Evolutionary conservation across 2,113 vertebrate species (phyloP).

Genomic region (Alethe castanea): DNA sequence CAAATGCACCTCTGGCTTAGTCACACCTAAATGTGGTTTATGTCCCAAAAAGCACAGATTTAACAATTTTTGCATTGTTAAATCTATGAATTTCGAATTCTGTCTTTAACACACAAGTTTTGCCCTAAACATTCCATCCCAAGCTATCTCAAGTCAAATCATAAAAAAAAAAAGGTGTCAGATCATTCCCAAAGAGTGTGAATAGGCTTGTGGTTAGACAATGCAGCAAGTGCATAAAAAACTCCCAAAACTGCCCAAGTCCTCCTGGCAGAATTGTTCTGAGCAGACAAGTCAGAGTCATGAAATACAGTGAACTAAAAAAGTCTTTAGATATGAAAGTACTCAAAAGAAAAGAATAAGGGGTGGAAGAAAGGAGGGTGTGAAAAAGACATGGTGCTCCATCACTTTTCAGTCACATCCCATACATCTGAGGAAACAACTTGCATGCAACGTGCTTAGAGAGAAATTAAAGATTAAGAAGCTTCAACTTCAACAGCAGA

Average conservation of each 20-base stretch:
- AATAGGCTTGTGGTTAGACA: neutral
- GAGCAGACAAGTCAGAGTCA: neutral
- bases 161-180: neutral
- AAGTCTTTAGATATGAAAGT: neutral
- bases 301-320: neutral
- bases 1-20: neutral
- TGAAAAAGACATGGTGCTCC: neutral
- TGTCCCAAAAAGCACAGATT: neutral
- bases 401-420: neutral
- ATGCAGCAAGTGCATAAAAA: neutral
- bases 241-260: neutral
- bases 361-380: neutral
- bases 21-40: neutral
- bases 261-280: neutral
- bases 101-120: neutral
- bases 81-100: neutral
- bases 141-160: neutral
- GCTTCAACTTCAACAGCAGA: neutral
- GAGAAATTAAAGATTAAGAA: neutral
- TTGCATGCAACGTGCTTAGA: neutral
- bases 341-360: neutral
- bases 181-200: neutral
- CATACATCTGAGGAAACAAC: neutral
- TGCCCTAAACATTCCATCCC: neutral
- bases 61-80: neutral